phyloP scores from a whole-genome alignment of 2,113 vertebrate species.

The Engystomops pustulosus region DNA sequence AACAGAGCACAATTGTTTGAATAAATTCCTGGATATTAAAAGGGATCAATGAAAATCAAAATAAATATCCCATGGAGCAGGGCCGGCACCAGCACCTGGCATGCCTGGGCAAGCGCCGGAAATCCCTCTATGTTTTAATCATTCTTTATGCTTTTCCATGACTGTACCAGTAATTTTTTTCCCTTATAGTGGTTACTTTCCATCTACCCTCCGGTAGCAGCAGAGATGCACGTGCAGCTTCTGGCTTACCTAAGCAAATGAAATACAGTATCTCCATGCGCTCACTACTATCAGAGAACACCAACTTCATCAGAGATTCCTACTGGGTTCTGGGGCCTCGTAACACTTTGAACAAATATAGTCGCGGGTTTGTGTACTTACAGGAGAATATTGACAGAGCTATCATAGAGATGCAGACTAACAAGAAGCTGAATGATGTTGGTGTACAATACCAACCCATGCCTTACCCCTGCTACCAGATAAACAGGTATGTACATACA shows the following conservation, averaged over 20 bases:
- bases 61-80: no score
- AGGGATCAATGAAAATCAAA: no score
- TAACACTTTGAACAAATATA: constrained; percentile 80
- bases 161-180: neutral
- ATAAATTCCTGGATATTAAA: no score
- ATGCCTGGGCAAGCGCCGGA: no score
- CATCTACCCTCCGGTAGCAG: constrained; percentile 76
- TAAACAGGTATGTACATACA: constrained; percentile 84
- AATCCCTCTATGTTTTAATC: no score
- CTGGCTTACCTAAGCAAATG: constrained; percentile 80
- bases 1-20: no score
- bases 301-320: constrained; percentile 79
- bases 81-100: no score
- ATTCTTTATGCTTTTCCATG: neutral
- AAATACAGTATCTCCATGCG: constrained; percentile 95
- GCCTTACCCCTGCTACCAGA: constrained; percentile 89
- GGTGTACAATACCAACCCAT: constrained; percentile 93
- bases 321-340: constrained; percentile 81
- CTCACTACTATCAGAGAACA: constrained; percentile 91
- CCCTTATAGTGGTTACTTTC: constrained; percentile 87
- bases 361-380: constrained; percentile 89
- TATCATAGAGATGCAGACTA: constrained; percentile 87
- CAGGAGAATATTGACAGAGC: constrained; percentile 95
- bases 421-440: constrained; percentile 79
- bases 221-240: constrained; percentile 31